These are phyloP conservation scores for Chrysolina americana DNA, from an alignment of 2,888 invertebrate species.

Conservation along the genomic window DNA sequence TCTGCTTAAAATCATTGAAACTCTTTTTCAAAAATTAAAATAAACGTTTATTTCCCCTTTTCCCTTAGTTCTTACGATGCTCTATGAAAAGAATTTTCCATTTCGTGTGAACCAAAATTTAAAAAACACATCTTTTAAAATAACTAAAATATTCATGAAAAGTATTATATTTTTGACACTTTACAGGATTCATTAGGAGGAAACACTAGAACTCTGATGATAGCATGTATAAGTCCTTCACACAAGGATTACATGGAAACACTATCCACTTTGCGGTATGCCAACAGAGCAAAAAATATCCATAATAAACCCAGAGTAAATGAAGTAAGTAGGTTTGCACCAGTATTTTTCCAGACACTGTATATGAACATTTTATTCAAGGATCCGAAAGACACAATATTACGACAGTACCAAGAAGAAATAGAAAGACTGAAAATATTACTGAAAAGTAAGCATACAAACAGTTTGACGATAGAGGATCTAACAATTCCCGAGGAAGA, in stretches of 20 bases:
- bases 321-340: slow-evolving; percentile 70
- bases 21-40: too few relatives aligned
- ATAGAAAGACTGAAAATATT: slow-evolving; percentile 79
- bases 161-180: not conserved
- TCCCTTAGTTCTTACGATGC: too few relatives aligned
- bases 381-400: slow-evolving; percentile 90
- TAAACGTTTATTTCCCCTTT: too few relatives aligned
- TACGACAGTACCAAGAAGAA: slow-evolving; percentile 89
- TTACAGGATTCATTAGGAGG: slow-evolving; percentile 84
- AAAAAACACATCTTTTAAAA: too few relatives aligned
- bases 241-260: slow-evolving; percentile 89
- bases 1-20: too few relatives aligned
- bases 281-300: slow-evolving; percentile 89
- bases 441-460: slow-evolving; percentile 66
- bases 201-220: slow-evolving; percentile 91
- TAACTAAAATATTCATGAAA: too few relatives aligned
- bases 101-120: too few relatives aligned
- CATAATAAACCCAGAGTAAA: slow-evolving; percentile 88
- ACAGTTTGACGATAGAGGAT: slow-evolving; percentile 60
- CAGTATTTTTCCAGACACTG: slow-evolving; percentile 1
- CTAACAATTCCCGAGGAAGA: slow-evolving; percentile 51
- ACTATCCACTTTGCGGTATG: slow-evolving; percentile 85
- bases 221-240: slow-evolving; percentile 87
- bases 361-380: slow-evolving; percentile 47
- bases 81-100: too few relatives aligned